Evolutionary conservation across 2,113 vertebrate species (phyloP), one percentile per base, ranked within the genome.

Genomic region (Cranoglanis bouderius): DNA sequence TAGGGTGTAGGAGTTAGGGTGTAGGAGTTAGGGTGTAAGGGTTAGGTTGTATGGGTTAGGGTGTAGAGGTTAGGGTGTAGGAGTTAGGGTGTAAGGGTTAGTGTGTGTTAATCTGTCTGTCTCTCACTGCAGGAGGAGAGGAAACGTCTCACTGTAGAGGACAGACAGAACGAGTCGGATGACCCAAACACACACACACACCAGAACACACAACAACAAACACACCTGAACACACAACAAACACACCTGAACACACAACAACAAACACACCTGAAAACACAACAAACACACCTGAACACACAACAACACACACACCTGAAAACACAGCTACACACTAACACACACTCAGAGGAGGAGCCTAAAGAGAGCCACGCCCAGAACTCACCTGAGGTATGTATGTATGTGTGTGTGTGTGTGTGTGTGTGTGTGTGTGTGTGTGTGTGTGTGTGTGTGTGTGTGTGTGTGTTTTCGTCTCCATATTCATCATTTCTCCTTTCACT

Each of bases 101-200:
- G 7, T 35, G 55, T 61, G 18, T 61, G 81, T 59, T 78, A 78
- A 77, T 49, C 18, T 29, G 16, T 82, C 0, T 26, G 4, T 87
- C 1, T 82, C 7, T 90, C 35, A 0, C 67, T 55, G 1, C 91
- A 96, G 95, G 95, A 95, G 89, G 94, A 94, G 61, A 88, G 89
- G 29, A 91, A 85, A 59, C 85, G 0, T 82, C 55, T 90, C 87
- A 6, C 91, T 81, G 74, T 90, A 46, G 93, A 94, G 83, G 92
- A 94, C 10, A 91, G 72, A 89, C 90, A 88, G 85, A 92, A 46
- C 19, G 92, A 93, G 49, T 84, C 84, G 0, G 92, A 91, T 46
- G 92, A 92, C 12, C 16, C 74, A 7, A 90, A 49, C 78, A 82
- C 81, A 61, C 51, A 57, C 91, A 90, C 53, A 82, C 14, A 70